Evolutionary conservation across 1,140 invertebrate species (phyloP), one percentile per base, ranked within the genome.

Genomic region (Bombus difficillimus): DNA sequence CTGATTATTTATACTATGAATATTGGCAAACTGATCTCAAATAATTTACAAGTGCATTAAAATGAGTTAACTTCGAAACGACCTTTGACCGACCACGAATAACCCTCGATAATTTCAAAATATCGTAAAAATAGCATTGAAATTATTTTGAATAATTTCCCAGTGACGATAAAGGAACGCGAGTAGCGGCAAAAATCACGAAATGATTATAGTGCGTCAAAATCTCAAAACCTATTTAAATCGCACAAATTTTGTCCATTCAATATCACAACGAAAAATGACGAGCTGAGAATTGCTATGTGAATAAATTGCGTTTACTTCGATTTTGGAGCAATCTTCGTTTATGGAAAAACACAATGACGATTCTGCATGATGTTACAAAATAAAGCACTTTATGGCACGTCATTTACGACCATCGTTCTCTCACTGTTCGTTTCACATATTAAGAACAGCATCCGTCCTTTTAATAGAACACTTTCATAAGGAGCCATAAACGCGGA

Each of bases 401-500:
- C 41, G 1, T 39, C 68, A 32, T 85, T 85, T 85, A 85, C 77
- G 81, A 78, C 69, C 74, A 6, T 3, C 34, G 41, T 37, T 34
- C 83, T 62, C 59, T n/a, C 34, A 53, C 72, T 82, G 77, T 82
- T 80, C 86, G 79, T 89, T 90, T 85, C 74, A 47, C 68, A 43
- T 85, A 75, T 87, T 81, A 83, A 79, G 82, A 89, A 90, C 68
- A 83, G 62, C 78, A 88, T 81, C 66, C 66, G 73, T 80, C 74
- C 68, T 88, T 91, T 91, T 90, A 91, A 91, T 91, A 90, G 79
- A 91, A 87, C 87, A 80, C 75, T 86, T 81, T 85, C 88, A 82
- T 78, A 90, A 89, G 86, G 59, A 74, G 39, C 88, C 75, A 81
- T 91, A 92, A 91, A 90, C 85, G 78, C 59, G 71, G 84, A 85